These are phyloP conservation scores for Phalacrocorax brasilianus DNA, from an alignment of 2,113 vertebrate genomes.

Conservation along the genomic window DNA sequence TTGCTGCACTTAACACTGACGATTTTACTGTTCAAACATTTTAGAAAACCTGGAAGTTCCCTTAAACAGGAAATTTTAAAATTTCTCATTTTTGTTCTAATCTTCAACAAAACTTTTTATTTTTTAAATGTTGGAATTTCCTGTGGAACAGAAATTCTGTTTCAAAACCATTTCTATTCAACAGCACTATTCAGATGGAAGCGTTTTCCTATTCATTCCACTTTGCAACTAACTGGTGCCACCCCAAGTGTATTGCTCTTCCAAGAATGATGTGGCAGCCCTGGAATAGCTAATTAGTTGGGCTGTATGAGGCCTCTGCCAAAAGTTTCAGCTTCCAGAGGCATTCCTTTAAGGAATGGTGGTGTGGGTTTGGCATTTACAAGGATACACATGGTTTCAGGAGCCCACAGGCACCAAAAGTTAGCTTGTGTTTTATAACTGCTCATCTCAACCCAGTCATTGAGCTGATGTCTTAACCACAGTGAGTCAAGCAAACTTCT, in stretches of 20 bases:
- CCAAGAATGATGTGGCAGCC: slow-evolving; percentile 63
- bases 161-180: slow-evolving; percentile 34
- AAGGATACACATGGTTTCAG: slow-evolving; percentile 53
- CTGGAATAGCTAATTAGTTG: slow-evolving; percentile 60
- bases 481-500: slow-evolving; percentile 34
- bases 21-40: background rate
- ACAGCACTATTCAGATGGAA: slow-evolving; percentile 47
- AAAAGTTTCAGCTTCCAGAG: slow-evolving; percentile 61
- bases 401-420: slow-evolving; percentile 61
- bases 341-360: slow-evolving; percentile 59
- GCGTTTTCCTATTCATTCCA: slow-evolving; percentile 52
- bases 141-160: slow-evolving; percentile 33
- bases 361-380: slow-evolving; percentile 58
- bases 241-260: slow-evolving; percentile 35
- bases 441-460: slow-evolving; percentile 50
- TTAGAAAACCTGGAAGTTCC: slow-evolving; percentile 7
- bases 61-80: background rate
- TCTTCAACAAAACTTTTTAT: background rate
- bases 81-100: slow-evolving; percentile 29
- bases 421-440: slow-evolving; percentile 52
- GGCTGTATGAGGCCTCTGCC: slow-evolving; percentile 39
- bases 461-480: slow-evolving; percentile 48
- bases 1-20: background rate
- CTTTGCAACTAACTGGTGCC: slow-evolving; percentile 51
- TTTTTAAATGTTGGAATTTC: slow-evolving; percentile 22